These are phyloP conservation scores for Leistus spinibarbis DNA, from an alignment of 2,888 invertebrate species.

Conservation along the genomic window DNA sequence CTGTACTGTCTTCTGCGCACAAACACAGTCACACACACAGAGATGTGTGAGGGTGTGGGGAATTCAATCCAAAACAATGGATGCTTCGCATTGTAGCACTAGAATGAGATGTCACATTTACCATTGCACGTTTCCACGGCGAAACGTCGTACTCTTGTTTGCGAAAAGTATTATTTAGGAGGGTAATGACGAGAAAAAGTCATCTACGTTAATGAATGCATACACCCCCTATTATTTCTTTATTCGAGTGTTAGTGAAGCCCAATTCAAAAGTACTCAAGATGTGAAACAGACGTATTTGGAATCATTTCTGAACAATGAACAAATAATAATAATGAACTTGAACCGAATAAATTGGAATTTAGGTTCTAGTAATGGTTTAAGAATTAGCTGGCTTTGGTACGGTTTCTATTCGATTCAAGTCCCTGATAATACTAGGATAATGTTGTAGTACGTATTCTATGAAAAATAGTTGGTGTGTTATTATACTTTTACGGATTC, in stretches of 20 bases:
- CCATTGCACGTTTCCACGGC: background rate
- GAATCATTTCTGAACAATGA: too few relatives aligned
- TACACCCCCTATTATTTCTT: background rate
- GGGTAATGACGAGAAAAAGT: background rate
- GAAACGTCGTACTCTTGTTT: background rate
- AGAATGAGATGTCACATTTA: conserved; percentile 33
- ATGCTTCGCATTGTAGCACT: conserved; percentile 16
- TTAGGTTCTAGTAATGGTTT: too few relatives aligned
- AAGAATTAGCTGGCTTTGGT: too few relatives aligned
- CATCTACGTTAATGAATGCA: background rate
- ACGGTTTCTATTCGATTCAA: too few relatives aligned
- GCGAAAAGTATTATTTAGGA: background rate
- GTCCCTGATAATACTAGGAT: too few relatives aligned
- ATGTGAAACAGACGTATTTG: background rate
- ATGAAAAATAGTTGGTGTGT: background rate
- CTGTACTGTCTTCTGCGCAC: background rate
- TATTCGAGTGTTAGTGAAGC: background rate
- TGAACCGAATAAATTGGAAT: too few relatives aligned
- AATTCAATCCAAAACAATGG: conserved; percentile 32
- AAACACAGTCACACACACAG: background rate
- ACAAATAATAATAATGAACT: too few relatives aligned
- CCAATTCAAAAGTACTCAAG: background rate
- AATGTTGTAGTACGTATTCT: too few relatives aligned
- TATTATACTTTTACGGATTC: background rate
- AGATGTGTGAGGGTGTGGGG: conserved; percentile 2